Conservation (phyloP, 2,888 invertebrate species). For the Lycaena phlaeas region DNA sequence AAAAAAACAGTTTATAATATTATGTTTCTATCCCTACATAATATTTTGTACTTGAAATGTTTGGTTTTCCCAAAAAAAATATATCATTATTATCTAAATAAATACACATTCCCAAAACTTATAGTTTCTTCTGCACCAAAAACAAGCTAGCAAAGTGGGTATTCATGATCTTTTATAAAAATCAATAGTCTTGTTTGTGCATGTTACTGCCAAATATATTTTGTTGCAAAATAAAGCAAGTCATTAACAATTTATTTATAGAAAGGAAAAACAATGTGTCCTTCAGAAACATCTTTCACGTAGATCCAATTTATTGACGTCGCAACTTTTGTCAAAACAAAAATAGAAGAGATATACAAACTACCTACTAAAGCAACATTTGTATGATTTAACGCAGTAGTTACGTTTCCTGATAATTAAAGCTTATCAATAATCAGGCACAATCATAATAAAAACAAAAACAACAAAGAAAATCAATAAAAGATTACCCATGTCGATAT, state of each 20-base stretch:
- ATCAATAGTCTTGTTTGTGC: too few species aligned
- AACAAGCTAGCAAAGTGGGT: too few species aligned
- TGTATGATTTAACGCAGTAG: not conserved
- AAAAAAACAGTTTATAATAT: too few species aligned
- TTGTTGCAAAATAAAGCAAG: slow-evolving; percentile 8
- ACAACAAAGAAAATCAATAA: slow-evolving; percentile 31
- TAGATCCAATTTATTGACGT: slow-evolving; percentile 12
- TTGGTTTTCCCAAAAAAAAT: too few species aligned
- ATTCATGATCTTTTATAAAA: too few species aligned
- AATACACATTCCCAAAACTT: too few species aligned
- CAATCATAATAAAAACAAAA: slow-evolving; percentile 22
- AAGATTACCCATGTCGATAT: slow-evolving; percentile 61
- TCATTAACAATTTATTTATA: slow-evolving; percentile 2
- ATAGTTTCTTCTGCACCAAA: too few species aligned
- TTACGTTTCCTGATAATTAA: not conserved
- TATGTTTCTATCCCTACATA: too few species aligned
- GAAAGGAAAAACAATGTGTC: slow-evolving; percentile 5
- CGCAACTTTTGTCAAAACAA: slow-evolving; percentile 11
- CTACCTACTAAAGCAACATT: not conserved
- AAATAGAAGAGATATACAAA: slow-evolving; percentile 18
- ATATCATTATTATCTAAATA: too few species aligned
- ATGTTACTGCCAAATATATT: not conserved
- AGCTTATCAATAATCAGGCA: not conserved
- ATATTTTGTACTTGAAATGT: too few species aligned
- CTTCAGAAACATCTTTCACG: slow-evolving; percentile 4